These are phyloP conservation scores for Pollicipes pollicipes DNA, from an alignment of 1,140 invertebrate species.

Conservation along the genomic window DNA sequence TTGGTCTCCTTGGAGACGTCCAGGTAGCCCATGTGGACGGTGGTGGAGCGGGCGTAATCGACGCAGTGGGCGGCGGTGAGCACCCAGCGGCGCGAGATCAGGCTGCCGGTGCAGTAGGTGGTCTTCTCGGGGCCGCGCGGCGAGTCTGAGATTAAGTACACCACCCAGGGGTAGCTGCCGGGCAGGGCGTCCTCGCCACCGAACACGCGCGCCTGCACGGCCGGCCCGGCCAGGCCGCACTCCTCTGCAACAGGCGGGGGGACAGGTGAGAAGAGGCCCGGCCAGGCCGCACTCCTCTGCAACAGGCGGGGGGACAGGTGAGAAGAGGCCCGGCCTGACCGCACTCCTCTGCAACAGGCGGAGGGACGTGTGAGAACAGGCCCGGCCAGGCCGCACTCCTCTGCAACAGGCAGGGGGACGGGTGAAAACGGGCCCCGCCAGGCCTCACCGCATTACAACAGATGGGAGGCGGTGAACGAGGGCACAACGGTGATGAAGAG, in stretches of 20 bases:
- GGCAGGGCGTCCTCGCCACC: not conserved
- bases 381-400: no score
- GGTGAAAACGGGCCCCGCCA: no score
- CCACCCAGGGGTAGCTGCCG: not conserved
- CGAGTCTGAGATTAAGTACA: not conserved
- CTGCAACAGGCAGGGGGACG: no score
- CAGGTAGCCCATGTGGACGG: not conserved
- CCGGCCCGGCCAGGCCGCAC: not conserved
- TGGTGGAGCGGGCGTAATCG: not conserved
- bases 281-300: no score
- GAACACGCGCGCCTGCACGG: not conserved
- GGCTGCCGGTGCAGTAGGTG: conserved; percentile 1
- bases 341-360: no score
- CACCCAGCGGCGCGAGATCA: not conserved
- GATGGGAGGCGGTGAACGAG: no score
- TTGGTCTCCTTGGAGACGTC: conserved; percentile 1
- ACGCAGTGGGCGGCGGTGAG: not conserved
- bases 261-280: no score
- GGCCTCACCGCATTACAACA: no score
- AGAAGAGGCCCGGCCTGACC: no score
- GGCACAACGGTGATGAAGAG: no score
- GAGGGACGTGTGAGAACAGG: no score
- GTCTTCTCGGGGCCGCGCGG: not conserved
- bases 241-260: not conserved
- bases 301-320: no score